Evolutionary conservation across 2,888 invertebrate species (phyloP).

Genomic region (Ganaspis brasiliensis): DNA sequence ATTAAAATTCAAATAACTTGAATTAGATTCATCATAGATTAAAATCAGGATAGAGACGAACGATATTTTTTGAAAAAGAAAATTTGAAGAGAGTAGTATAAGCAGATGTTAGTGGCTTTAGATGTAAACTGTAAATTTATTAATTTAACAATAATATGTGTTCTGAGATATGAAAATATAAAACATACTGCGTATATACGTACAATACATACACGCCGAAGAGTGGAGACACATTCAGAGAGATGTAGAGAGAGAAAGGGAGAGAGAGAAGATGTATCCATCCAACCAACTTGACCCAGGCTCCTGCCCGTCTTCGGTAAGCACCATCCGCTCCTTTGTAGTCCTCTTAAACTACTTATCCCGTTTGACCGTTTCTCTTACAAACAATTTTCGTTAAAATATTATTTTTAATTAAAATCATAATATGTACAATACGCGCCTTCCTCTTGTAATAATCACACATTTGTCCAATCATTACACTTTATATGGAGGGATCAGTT

Average conservation of each 20-base stretch:
- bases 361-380: conserved; percentile 71
- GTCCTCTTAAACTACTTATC: conserved; percentile 80
- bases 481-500: no score
- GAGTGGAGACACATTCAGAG: conserved; percentile 64
- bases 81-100: background rate
- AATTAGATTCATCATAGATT: no score
- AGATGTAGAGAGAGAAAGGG: conserved; percentile 60
- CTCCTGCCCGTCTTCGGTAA: conserved; percentile 80
- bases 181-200: conserved; percentile 56
- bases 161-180: conserved; percentile 9
- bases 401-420: conserved; percentile 12
- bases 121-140: background rate
- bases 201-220: conserved; percentile 61
- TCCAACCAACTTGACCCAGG: conserved; percentile 77
- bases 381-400: background rate
- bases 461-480: background rate
- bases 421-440: background rate
- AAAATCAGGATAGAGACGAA: no score
- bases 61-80: no score
- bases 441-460: background rate
- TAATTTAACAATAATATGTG: conserved; percentile 7
- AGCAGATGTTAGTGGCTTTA: background rate
- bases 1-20: no score
- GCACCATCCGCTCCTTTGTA: conserved; percentile 80
- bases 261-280: conserved; percentile 75